Base-by-base conservation (phyloP, 2,888 invertebrate genomes). In the Branchellion lobata region DNA sequence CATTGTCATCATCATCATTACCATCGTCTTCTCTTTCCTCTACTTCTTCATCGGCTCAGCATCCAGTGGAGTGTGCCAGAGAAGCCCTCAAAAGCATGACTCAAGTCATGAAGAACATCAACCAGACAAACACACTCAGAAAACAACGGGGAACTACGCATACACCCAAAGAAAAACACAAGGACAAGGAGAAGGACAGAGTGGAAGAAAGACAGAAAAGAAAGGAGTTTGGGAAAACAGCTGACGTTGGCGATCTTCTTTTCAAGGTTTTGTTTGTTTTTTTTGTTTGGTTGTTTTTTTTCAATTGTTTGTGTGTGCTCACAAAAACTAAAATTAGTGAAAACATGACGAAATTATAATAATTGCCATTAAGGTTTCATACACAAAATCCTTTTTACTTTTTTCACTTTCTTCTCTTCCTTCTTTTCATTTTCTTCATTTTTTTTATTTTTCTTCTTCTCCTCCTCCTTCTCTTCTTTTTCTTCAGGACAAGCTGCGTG, bases 41-140 rank as follows among this genome's bases (percentile, higher is more conserved):
- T 8, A 14, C 61, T 14, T 57, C n/a, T 8, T 24, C 61, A 57
- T n/a, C 5, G 21, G 3, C 61, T 24, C 61, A 57, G 61, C 61
- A 57, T 3, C n/a, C 61, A 57, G 21, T 24, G 61, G 24, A 57
- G 40, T 3, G 3, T 8, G 61, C 21, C 3, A 57, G n/a, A 5
- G 61, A 57, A n/a, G 61, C 61, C 3, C 21, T 57, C 11, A 57
- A 24, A 18, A 14, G 61, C 61, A 57, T 57, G 61, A n/a, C 21
- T 8, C 5, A 5, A n/a, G 61, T 57, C 11, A 8, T 57, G 61
- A n/a, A 57, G 61, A 5, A 57, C 24, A 18, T 57, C 61, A 57
- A 57, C 61, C 61, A 57, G 24, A 24, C 61, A 57, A 57, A 57
- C 24, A 57, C 61, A 24, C 61, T 57, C 61, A 57, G 24, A 57